Percentiles rank a stretch among this genome's conserved stretches.
These are phyloP conservation scores for Xiphophorus couchianus DNA, from an alignment of 2,113 vertebrate genomes.

Conservation along the genomic window DNA sequence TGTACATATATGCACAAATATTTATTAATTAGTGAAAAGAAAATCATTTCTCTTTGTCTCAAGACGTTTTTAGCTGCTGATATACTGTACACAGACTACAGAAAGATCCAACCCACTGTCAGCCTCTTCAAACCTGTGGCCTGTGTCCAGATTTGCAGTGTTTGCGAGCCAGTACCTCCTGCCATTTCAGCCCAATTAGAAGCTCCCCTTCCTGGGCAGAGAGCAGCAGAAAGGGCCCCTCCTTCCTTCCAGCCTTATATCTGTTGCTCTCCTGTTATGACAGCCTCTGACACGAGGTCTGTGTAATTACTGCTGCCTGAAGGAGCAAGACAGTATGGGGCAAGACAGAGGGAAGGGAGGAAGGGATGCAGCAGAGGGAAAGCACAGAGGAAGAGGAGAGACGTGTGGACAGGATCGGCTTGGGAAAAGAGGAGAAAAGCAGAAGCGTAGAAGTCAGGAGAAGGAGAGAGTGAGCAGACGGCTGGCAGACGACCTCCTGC, in stretches of 20 bases:
- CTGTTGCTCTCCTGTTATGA: constrained; percentile 57
- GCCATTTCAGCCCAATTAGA: constrained; percentile 72
- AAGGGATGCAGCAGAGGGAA: constrained; percentile 5
- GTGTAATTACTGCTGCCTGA: constrained; percentile 65
- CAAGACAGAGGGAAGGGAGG: constrained; percentile 2
- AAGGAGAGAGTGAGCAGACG: constrained; percentile 18
- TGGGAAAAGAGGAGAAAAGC: background rate
- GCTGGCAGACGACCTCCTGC: constrained; percentile 33
- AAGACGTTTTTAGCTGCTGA: too few relatives aligned
- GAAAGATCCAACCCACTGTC: constrained; percentile 18
- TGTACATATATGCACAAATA: background rate
- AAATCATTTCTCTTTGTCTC: too few relatives aligned
- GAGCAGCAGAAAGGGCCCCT: constrained; percentile 27
- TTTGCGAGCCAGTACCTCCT: constrained; percentile 61
- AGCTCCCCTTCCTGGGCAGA: constrained; percentile 55
- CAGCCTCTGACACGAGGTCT: constrained; percentile 56
- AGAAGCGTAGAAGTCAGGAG: background rate
- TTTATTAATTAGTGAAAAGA: too few relatives aligned
- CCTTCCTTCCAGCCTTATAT: constrained; percentile 36
- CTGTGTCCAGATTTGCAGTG: constrained; percentile 60
- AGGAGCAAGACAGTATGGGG: constrained; percentile 37
- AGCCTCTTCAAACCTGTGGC: constrained; percentile 59
- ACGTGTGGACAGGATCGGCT: constrained; percentile 3
- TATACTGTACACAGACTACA: background rate
- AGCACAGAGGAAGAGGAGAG: background rate